Base-by-base conservation (phyloP, 2,113 vertebrate genomes). In the Dromas ardeola region DNA sequence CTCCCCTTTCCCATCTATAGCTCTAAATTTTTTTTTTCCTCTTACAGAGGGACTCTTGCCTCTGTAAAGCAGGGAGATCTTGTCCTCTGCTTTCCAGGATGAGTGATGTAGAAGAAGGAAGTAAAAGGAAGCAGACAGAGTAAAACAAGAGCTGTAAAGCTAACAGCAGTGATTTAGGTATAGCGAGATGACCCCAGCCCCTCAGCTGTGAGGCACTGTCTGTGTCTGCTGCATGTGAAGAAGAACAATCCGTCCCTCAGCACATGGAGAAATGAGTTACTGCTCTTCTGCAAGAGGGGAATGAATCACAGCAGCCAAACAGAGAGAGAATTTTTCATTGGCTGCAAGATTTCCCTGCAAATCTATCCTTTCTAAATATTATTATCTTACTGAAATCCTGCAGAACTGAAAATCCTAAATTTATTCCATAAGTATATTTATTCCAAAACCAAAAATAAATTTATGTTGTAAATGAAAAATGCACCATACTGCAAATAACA, bases 111-210 rank as follows among this genome's bases (percentile, higher is more conserved):
- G n/a, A 90, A 42, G 56, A 32, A 70, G 29, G 34, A 78, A 81
- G 56, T 53, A 70, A 81, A 86, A 95, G 30, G 45, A 86, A 81
- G 42, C 2, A 2, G 12, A 83, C 5, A 4, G 22, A 63, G 29
- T 55, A 81, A 95, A 93, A 74, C 30, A 90, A 79, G 36, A 73
- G 9, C 29, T 63, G 15, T 38, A 81, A 91, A 94, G 21, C 67
- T 55, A 90, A 83, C 27, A 81, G 45, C 86, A 95, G 21, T 81
- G 69, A 91, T 96, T 94, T 81, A 95, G 85, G 29, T 43, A 66
- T 3, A 59, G 86, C 0, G 11, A 87, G 26, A 71, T 72, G 77
- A 89, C 77, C 56, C 43, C 21, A 91, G 55, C 11, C n/a, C 30
- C 56, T 87, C 47, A 78, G 69, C 50, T 84, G 47, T 78, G 91